Conservation (phyloP, 2,888 invertebrate genomes). For the Drosophila sordidapex region DNA sequence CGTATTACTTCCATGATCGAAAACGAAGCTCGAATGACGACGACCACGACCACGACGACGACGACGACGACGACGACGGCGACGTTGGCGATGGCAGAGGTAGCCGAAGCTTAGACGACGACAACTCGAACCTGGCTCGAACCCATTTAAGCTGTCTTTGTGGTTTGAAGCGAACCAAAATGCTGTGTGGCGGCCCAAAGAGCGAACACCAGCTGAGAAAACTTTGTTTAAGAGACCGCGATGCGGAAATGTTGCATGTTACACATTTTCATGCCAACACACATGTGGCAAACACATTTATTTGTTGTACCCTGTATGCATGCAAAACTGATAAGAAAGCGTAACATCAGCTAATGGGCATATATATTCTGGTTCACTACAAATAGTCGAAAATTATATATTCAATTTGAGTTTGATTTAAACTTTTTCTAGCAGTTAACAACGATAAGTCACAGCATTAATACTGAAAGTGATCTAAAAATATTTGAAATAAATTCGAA, state of each 20-base stretch:
- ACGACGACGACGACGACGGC: slow-evolving; percentile 23
- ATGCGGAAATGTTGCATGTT: slow-evolving; percentile 75
- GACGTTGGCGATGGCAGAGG: neutral
- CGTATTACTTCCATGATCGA: slow-evolving; percentile 82
- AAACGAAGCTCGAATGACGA: slow-evolving; percentile 49
- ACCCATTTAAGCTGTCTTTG: slow-evolving; percentile 58
- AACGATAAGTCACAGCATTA: neutral
- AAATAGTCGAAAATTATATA: neutral
- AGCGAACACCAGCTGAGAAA: slow-evolving; percentile 30
- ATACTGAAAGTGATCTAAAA: neutral
- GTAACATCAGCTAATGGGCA: neutral
- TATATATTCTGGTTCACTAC: neutral
- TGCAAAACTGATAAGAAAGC: neutral
- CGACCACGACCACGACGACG: slow-evolving; percentile 8
- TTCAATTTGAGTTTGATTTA: neutral
- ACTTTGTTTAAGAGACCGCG: slow-evolving; percentile 58
- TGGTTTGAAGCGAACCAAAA: slow-evolving; percentile 57
- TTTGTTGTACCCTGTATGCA: neutral
- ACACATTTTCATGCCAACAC: slow-evolving; percentile 33
- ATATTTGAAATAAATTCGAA: neutral
- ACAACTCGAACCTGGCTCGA: slow-evolving; percentile 69
- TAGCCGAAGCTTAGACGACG: slow-evolving; percentile 57
- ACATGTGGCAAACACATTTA: slow-evolving; percentile 9
- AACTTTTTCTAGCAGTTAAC: neutral
- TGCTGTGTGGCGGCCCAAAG: slow-evolving; percentile 55